Percentiles rank a stretch among this genome's conserved stretches.
Conservation (phyloP, 1,140 invertebrate genomes). For the Acarapis woodi region DNA sequence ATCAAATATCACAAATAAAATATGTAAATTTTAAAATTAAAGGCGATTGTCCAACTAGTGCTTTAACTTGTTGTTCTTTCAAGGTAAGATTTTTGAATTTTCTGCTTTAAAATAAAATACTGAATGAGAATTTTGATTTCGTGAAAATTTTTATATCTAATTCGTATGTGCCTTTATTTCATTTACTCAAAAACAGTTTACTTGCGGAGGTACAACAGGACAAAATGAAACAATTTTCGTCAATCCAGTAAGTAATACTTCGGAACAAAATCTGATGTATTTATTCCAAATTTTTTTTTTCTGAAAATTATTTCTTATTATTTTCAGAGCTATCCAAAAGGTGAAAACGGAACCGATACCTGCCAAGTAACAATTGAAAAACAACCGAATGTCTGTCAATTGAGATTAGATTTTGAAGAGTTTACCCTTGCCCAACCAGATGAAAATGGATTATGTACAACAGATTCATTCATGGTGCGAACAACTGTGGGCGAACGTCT, state of each 20-base stretch:
- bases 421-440: constrained; percentile 37
- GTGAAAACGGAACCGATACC: constrained; percentile 29
- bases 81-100: constrained; percentile 7
- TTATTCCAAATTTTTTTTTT: too few relatives aligned
- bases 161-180: constrained; percentile 8
- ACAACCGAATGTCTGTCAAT: constrained; percentile 37
- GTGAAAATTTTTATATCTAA: too few relatives aligned
- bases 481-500: constrained; percentile 31
- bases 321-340: constrained; percentile 41
- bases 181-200: constrained; percentile 16
- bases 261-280: too few relatives aligned
- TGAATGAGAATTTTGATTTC: too few relatives aligned
- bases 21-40: constrained; percentile 29
- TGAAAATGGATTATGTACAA: constrained; percentile 33
- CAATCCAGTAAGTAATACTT: constrained; percentile 36
- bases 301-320: too few relatives aligned
- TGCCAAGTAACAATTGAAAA: constrained; percentile 36
- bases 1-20: constrained; percentile 19
- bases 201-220: constrained; percentile 36
- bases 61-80: constrained; percentile 40
- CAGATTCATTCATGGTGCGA: constrained; percentile 34
- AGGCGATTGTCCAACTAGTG: constrained; percentile 37
- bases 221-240: constrained; percentile 59
- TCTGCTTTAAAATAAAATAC: too few relatives aligned
- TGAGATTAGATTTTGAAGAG: constrained; percentile 42